Evolutionary conservation across 2,113 vertebrate species (phyloP).

Genomic region (Burhinus oedicnemus): DNA sequence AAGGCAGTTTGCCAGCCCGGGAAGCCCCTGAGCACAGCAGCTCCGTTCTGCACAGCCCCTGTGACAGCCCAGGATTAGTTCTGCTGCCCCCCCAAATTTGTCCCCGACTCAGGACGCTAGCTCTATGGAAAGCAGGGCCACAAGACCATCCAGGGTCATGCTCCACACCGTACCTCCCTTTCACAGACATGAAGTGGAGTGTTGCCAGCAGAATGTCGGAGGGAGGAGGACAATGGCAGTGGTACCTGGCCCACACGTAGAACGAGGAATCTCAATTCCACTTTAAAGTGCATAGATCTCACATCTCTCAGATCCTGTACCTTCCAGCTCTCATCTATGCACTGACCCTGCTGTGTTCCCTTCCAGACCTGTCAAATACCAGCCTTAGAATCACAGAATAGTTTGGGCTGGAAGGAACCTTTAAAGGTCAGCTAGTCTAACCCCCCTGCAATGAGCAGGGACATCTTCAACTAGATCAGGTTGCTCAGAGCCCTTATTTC

Average conservation of each 20-base stretch:
- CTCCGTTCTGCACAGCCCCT: fast-evolving
- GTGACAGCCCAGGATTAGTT: fast-evolving
- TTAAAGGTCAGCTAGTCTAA: neutral
- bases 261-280: neutral
- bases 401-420: neutral
- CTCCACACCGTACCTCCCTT: neutral
- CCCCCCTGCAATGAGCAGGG: neutral
- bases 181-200: fast-evolving
- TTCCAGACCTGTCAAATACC: neutral
- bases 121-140: neutral
- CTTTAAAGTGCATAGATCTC: neutral
- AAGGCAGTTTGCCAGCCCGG: too few relatives aligned
- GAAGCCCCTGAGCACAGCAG: neutral
- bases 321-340: neutral
- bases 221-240: neutral
- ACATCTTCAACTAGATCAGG: neutral
- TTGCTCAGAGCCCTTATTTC: neutral
- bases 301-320: neutral
- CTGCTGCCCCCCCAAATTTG: neutral
- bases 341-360: neutral
- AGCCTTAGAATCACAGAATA: neutral
- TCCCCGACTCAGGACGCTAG: fast-evolving
- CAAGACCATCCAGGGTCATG: fast-evolving
- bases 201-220: fast-evolving
- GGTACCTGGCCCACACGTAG: fast-evolving